Conservation (phyloP, 2,113 vertebrate species). For the Anoplopoma fimbria region DNA sequence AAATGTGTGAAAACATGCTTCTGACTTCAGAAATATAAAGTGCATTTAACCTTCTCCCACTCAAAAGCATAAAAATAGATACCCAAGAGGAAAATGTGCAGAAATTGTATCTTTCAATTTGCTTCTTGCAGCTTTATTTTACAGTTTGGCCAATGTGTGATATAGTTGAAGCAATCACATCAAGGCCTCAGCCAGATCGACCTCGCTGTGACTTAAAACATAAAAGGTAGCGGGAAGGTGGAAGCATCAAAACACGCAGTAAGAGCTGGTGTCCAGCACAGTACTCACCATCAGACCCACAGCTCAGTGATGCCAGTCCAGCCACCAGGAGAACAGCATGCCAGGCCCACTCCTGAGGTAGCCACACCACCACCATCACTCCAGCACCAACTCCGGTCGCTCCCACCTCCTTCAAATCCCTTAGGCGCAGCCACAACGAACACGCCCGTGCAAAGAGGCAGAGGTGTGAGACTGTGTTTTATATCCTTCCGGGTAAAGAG, state of each 20-base stretch:
- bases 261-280: not conserved
- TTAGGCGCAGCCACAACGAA: conserved; percentile 57
- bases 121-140: not conserved
- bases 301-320: conserved; percentile 73
- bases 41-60: not conserved
- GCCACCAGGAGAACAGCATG: conserved; percentile 78
- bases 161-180: not conserved
- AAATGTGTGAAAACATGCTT: conserved; percentile 32
- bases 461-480: conserved; percentile 45
- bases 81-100: not conserved
- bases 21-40: not conserved
- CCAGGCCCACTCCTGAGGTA: conserved; percentile 61
- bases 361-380: conserved; percentile 62
- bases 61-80: not conserved
- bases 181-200: conserved; percentile 14
- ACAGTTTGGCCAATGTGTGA: not conserved
- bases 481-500: conserved; percentile 50
- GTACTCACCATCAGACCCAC: conserved; percentile 86
- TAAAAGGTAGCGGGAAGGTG: not conserved
- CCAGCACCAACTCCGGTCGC: conserved; percentile 27
- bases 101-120: not conserved
- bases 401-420: conserved; percentile 67
- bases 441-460: conserved; percentile 16
- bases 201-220: not conserved
- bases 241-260: conserved; percentile 13